phyloP scores from a whole-genome alignment of 1,140 invertebrate genomes.

The Drosophila baimaii region DNA sequence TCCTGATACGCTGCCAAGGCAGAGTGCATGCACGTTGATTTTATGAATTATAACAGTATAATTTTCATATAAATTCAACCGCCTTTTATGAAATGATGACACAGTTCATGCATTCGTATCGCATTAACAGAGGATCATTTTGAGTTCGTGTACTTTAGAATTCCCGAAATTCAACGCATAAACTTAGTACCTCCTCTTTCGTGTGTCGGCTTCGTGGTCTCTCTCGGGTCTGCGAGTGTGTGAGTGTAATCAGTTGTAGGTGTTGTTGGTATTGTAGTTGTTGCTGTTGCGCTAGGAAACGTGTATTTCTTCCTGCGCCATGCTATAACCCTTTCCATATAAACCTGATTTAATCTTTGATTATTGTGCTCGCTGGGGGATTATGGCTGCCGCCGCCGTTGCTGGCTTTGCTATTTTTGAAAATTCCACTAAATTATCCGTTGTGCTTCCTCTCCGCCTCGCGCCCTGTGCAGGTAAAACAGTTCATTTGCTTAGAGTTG shows the following conservation, averaged over 20 bases:
- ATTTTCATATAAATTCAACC: neutral
- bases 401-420: conserved; percentile 76
- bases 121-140: neutral
- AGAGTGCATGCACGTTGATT: no score
- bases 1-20: neutral
- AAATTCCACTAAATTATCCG: conserved; percentile 82
- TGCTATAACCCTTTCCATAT: conserved; percentile 80
- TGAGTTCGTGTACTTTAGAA: no score
- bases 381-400: conserved; percentile 51
- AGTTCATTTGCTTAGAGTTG: conserved; percentile 78
- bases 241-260: conserved; percentile 62
- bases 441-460: conserved; percentile 33
- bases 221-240: conserved; percentile 11
- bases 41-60: neutral
- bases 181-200: conserved; percentile 36
- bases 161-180: conserved; percentile 9
- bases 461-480: conserved; percentile 71
- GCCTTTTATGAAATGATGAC: neutral
- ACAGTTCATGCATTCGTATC: neutral
- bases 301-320: conserved; percentile 81
- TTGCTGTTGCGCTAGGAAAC: conserved; percentile 73
- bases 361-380: conserved; percentile 68
- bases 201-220: conserved; percentile 14
- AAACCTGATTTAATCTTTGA: conserved; percentile 83
- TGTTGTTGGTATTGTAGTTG: conserved; percentile 63